Evolutionary conservation across 2,797 vertebrate genomes (phyloP), one percentile per base, ranked within the genome.

Genomic region (Gallinago stenura): DNA sequence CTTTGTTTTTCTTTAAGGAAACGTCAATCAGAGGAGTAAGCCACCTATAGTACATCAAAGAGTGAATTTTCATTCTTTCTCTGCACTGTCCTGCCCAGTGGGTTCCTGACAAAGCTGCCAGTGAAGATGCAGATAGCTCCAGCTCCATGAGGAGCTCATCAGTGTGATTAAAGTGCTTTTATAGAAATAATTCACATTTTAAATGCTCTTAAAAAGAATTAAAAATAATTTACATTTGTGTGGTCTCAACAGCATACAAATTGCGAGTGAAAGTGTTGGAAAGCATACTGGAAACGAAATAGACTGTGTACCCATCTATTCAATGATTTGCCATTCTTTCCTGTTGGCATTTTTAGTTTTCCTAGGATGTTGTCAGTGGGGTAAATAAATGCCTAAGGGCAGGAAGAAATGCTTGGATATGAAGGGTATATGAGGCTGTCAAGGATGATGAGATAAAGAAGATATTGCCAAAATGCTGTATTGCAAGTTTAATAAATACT

Each of bases 11-110:
- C 39, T 73, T 86, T 45, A 46, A 75, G 70, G n/a, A 61, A 65
- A 43, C 11, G 25, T 21, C 56, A 28, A 1, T 72, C 35, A 8
- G 57, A 70, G 64, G 72, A 28, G 60, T 43, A 35, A 93, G 20
- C 30, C 22, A 16, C 35, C 35, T 57, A 19, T 12, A 46, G n/a
- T 37, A 30, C 65, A 16, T 48, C 57, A 62, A 45, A 41, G n/a
- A 48, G 68, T 62, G 15, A 69, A 43, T 65, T 81, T 78, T 54
- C 16, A 7, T 77, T 83, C 30, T 50, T 56, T 70, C 35, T 65
- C 31, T 0, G 0, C 50, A 7, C 12, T 1, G 0, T 51, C 37
- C 39, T 72, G 39, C 26, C 26, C n/a, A 2, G 14, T 43, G 11
- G 8, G 24, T 53, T 83, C 41, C 39, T 9, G 30, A 61, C 26